A percentile compares a stretch with the other conserved stretches of the same genome.
Evolutionary conservation across 2,113 vertebrate species (phyloP).

Genomic region (Myxocyprinus asiaticus): DNA sequence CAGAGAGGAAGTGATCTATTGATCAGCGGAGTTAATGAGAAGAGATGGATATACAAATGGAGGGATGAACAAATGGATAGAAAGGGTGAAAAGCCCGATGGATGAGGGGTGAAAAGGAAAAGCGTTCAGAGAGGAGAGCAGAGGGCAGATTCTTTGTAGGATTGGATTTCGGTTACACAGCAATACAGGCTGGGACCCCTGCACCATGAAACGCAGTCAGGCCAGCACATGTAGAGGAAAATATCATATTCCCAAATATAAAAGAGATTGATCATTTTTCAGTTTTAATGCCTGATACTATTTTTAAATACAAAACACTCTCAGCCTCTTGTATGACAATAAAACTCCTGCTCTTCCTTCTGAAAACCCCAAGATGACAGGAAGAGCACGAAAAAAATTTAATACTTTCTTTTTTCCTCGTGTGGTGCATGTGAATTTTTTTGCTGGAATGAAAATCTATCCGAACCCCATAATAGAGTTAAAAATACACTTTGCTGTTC

Average conservation of each 20-base stretch:
- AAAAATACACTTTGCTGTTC: no score
- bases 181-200: conserved; percentile 41
- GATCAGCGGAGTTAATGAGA: conserved; percentile 54
- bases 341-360: background rate
- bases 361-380: conserved; percentile 20
- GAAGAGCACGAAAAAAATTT: background rate
- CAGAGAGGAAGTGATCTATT: conserved; percentile 57
- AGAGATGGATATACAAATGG: conserved; percentile 25
- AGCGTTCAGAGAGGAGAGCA: conserved; percentile 23
- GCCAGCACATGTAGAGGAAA: conserved; percentile 3
- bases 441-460: background rate
- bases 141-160: conserved; percentile 45
- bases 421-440: background rate
- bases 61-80: conserved; percentile 10
- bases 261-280: conserved; percentile 26
- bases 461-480: no score
- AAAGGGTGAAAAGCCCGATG: no score
- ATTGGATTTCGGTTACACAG: conserved; percentile 58
- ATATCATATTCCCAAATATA: conserved; percentile 53
- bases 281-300: conserved; percentile 26
- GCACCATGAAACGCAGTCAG: background rate
- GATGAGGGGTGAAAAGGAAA: conserved; percentile 26
- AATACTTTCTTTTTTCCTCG: no score
- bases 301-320: conserved; percentile 10
- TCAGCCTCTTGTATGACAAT: conserved; percentile 12